Conservation (phyloP, 2,797 vertebrate genomes). For the Eleutherodactylus coqui region DNA sequence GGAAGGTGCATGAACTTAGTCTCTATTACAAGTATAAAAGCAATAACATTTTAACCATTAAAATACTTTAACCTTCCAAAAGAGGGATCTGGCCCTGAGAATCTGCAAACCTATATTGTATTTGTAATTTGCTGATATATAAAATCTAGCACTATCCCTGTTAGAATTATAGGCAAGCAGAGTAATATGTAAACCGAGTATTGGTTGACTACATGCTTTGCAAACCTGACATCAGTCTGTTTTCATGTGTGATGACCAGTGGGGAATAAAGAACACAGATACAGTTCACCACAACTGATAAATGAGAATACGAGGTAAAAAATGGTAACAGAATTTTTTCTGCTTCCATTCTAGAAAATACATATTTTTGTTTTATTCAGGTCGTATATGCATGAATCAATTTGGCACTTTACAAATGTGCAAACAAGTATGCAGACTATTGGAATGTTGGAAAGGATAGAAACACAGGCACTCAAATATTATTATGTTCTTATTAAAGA, state of each 20-base stretch:
- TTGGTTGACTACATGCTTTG: neutral
- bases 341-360: neutral
- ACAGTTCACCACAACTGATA: neutral
- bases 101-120: neutral
- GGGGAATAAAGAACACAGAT: neutral
- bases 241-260: neutral
- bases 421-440: neutral
- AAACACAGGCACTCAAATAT: neutral
- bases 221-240: neutral
- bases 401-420: neutral
- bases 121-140: neutral
- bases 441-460: neutral
- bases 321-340: neutral
- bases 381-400: neutral
- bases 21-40: conserved; percentile 87
- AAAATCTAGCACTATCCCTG: neutral
- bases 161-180: neutral
- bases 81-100: conserved; percentile 14
- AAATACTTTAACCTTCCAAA: conserved; percentile 63
- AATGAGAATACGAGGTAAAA: neutral
- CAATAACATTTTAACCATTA: conserved; percentile 78
- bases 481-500: neutral
- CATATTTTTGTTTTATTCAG: neutral
- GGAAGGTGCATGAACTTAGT: conserved; percentile 86
- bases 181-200: neutral